Percentiles rank a stretch among this genome's conserved stretches.
Evolutionary conservation across 2,888 invertebrate genomes (phyloP).

Genomic region (Schizotus pectinicornis): DNA sequence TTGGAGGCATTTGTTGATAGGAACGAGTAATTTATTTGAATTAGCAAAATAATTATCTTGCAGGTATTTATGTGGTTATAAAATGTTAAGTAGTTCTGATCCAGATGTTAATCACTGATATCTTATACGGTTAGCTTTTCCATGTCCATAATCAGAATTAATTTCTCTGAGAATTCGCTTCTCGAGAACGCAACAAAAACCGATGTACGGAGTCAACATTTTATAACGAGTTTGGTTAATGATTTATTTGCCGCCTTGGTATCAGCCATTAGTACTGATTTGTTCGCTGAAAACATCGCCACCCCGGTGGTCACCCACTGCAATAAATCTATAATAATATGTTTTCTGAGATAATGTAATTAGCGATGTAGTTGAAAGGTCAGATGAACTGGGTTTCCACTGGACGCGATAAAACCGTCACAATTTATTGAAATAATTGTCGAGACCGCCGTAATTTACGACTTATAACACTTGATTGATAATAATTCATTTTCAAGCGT

Average conservation of each 20-base stretch:
- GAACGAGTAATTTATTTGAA: too few species aligned
- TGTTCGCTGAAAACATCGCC: background rate
- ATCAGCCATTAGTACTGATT: background rate
- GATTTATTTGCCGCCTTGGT: background rate
- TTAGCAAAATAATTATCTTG: too few species aligned
- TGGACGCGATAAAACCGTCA: constrained; percentile 15
- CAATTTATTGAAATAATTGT: constrained; percentile 22
- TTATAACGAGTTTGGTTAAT: background rate
- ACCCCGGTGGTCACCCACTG: background rate
- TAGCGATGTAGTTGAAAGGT: constrained; percentile 22
- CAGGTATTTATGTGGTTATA: too few species aligned
- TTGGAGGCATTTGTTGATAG: too few species aligned
- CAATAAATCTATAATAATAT: constrained; percentile 1
- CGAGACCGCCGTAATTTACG: constrained; percentile 16
- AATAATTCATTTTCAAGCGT: too few species aligned
- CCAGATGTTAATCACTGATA: too few species aligned
- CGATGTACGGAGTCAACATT: background rate
- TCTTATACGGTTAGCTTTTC: too few species aligned
- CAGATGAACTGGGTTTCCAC: constrained; percentile 8
- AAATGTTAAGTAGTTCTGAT: too few species aligned
- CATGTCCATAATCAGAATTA: too few species aligned
- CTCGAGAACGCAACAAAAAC: background rate
- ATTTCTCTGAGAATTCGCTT: background rate
- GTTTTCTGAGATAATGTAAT: constrained; percentile 25
- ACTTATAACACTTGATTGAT: constrained; percentile 12